Percentiles rank a stretch among this genome's conserved stretches.
These are phyloP conservation scores for Heteractis magnifica DNA, from an alignment of 92 coral and sea anemone species.

Conservation along the genomic window DNA sequence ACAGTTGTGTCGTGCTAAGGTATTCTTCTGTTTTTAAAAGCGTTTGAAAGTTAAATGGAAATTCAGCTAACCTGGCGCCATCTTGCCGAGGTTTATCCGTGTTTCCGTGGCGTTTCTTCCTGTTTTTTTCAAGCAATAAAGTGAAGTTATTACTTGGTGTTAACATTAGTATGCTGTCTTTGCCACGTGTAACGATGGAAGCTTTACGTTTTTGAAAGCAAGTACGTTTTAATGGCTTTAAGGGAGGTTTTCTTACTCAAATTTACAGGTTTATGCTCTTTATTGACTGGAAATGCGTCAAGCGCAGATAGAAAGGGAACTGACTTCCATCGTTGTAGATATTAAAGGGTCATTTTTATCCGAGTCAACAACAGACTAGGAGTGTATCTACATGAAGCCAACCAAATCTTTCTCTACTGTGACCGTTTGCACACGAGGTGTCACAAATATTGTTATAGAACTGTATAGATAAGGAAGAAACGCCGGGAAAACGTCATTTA, in stretches of 20 bases:
- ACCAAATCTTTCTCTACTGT: not conserved
- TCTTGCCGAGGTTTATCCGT: not conserved
- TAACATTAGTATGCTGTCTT: not conserved
- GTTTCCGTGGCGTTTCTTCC: not conserved
- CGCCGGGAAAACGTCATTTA: not conserved
- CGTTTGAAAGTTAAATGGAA: not conserved
- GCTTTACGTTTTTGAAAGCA: not conserved
- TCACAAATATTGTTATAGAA: not conserved
- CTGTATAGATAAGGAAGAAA: not conserved
- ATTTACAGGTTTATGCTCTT: not conserved
- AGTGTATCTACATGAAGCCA: not conserved
- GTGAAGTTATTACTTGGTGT: not conserved
- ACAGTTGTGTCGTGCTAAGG: not conserved
- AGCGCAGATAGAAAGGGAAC: not conserved
- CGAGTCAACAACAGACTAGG: not conserved
- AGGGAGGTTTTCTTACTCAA: not conserved
- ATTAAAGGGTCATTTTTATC: not conserved
- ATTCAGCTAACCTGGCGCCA: constrained; percentile 5
- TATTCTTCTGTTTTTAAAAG: not conserved
- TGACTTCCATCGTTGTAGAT: not conserved
- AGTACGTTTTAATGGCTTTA: not conserved
- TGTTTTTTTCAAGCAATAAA: not conserved
- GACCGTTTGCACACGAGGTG: not conserved
- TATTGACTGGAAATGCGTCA: not conserved
- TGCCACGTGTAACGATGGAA: constrained; percentile 3